A percentile compares a stretch with the other conserved stretches of the same genome.
Conservation (phyloP, 2,113 vertebrate genomes). For the Hippoglossus stenolepis region DNA sequence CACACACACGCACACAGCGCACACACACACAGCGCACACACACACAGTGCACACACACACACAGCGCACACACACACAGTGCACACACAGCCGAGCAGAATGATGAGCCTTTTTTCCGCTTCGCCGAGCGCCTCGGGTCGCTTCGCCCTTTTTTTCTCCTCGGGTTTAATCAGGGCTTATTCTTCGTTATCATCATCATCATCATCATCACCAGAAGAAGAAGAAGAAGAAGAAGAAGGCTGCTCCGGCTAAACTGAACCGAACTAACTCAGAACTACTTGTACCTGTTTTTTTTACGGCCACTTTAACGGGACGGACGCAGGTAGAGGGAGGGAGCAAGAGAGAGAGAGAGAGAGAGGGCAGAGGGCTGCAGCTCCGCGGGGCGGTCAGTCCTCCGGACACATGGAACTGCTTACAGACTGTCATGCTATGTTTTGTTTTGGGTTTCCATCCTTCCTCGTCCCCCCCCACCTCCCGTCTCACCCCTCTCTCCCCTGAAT, state of each 20-base stretch:
- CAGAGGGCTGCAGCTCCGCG: slow-evolving; percentile 80
- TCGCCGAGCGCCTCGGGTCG: slow-evolving; percentile 87
- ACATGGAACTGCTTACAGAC: slow-evolving; percentile 98
- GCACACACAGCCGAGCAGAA: slow-evolving; percentile 57
- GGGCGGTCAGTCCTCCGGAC: slow-evolving; percentile 95
- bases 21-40: slow-evolving; percentile 10
- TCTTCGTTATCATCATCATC: slow-evolving; percentile 73
- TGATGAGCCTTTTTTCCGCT: slow-evolving; percentile 89
- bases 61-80: slow-evolving; percentile 7
- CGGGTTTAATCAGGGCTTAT: slow-evolving; percentile 88
- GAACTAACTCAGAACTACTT: slow-evolving; percentile 58
- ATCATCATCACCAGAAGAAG: not conserved
- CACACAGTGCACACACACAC: slow-evolving; percentile 14
- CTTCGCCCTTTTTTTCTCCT: slow-evolving; percentile 64
- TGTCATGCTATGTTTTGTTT: slow-evolving; percentile 97
- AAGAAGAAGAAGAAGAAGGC: slow-evolving; percentile 29
- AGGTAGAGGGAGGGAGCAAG: slow-evolving; percentile 83
- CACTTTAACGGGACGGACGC: slow-evolving; percentile 86
- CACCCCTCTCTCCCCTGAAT: not conserved
- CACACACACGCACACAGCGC: slow-evolving; percentile 2
- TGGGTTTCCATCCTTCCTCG: slow-evolving; percentile 61
- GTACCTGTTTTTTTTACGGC: slow-evolving; percentile 40
- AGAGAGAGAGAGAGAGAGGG: slow-evolving; percentile 57
- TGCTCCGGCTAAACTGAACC: slow-evolving; percentile 39
- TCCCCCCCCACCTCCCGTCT: too few species aligned